Conservation (phyloP, 2,888 invertebrate genomes). For the Latrodectus hesperus region DNA sequence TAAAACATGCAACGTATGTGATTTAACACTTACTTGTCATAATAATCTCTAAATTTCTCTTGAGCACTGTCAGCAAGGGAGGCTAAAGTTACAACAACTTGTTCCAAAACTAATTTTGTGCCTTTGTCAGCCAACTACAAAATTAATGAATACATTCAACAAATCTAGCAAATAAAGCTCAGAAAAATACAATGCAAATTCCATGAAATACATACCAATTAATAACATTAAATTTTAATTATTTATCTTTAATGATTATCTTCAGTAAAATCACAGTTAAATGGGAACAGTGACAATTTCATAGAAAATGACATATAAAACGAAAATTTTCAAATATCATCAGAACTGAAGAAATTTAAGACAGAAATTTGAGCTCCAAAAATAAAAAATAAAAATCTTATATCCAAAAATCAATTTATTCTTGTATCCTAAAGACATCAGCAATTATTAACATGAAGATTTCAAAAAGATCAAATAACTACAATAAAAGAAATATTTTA, state of each 20-base stretch:
- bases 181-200: conserved; percentile 8
- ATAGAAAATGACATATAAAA: no score
- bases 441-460: no score
- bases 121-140: conserved; percentile 89
- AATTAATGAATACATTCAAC: neutral
- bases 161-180: neutral
- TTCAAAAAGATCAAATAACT: no score
- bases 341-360: neutral
- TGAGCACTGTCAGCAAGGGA: conserved; percentile 98
- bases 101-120: conserved; percentile 96
- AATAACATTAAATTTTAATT: no score
- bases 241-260: no score
- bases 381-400: no score
- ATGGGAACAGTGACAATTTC: no score
- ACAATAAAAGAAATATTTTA: no score
- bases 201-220: neutral
- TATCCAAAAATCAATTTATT: no score
- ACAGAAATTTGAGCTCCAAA: neutral
- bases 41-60: conserved; percentile 94
- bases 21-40: conserved; percentile 81
- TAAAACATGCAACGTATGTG: neutral
- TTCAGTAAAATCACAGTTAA: no score
- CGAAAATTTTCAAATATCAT: neutral
- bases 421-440: no score
- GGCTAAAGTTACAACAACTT: conserved; percentile 98